Percentiles rank a stretch among this genome's conserved stretches.
phyloP scores from a whole-genome alignment of 23 tunicate species.

The Trididemnum miniatum region DNA sequence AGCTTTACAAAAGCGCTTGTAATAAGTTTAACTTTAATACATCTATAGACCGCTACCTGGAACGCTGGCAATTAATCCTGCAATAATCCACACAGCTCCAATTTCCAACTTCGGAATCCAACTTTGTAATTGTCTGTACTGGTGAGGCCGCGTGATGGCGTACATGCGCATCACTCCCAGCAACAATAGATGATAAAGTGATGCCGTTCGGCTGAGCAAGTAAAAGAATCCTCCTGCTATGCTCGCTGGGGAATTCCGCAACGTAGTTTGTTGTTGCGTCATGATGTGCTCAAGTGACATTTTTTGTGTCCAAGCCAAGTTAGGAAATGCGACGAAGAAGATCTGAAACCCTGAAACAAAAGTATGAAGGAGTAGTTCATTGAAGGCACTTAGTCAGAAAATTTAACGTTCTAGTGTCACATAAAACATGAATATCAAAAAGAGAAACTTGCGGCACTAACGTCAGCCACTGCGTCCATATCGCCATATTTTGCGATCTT shows the following conservation, averaged over 20 bases:
- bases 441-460: too few species aligned
- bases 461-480: too few species aligned
- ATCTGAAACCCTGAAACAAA: background rate
- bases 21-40: too few species aligned
- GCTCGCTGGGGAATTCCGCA: background rate
- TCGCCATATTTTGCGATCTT: too few species aligned
- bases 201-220: background rate
- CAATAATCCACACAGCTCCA: conserved; percentile 1
- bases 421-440: too few species aligned
- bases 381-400: too few species aligned
- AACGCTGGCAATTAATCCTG: background rate
- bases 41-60: too few species aligned
- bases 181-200: conserved; percentile 7
- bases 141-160: background rate
- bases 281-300: background rate
- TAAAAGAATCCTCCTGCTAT: conserved; percentile 1
- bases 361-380: too few species aligned
- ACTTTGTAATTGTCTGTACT: background rate
- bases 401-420: too few species aligned
- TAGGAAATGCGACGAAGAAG: background rate
- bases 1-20: too few species aligned
- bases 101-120: background rate
- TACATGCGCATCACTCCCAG: background rate
- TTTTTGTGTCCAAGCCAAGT: background rate
- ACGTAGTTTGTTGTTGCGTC: background rate